phyloP scores from a whole-genome alignment of 2,797 vertebrate genomes.

The Chelmon rostratus region DNA sequence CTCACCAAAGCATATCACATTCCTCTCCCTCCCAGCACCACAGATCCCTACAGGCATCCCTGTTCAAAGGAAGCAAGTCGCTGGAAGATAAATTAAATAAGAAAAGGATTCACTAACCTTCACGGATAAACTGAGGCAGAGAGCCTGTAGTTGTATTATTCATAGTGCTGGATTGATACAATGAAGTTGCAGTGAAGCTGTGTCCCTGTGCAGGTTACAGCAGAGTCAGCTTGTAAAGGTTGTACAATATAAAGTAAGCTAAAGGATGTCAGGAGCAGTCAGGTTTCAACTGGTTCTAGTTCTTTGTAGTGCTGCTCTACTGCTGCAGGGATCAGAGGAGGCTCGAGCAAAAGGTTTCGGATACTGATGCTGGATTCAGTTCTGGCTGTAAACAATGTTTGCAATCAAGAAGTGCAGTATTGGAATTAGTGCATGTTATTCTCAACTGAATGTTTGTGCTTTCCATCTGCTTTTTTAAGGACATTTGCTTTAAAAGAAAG shows the following conservation, averaged over 20 bases:
- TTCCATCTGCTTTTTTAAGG: background rate
- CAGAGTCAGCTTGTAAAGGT: background rate
- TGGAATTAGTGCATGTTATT: too few relatives aligned
- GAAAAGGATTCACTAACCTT: constrained; percentile 28
- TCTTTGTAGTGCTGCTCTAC: background rate
- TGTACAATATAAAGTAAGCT: background rate
- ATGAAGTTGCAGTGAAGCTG: constrained; percentile 4
- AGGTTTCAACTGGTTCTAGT: background rate
- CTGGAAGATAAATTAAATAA: constrained; percentile 54
- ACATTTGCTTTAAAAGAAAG: background rate
- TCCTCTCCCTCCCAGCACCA: constrained; percentile 10
- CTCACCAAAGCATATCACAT: constrained; percentile 17
- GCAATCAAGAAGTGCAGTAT: background rate
- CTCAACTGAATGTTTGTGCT: background rate
- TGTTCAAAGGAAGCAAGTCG: constrained; percentile 46
- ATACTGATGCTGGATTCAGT: background rate
- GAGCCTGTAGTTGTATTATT: constrained; percentile 45
- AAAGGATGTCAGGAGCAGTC: background rate
- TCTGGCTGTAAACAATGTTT: background rate
- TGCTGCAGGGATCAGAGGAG: background rate
- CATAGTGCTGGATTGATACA: constrained; percentile 24
- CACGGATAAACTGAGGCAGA: constrained; percentile 30
- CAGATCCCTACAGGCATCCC: constrained; percentile 25
- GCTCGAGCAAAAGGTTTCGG: too few relatives aligned
- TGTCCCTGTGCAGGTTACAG: background rate